Percentiles rank a stretch among this genome's conserved stretches.
phyloP scores from a whole-genome alignment of 2,797 vertebrate genomes.

The Poeciliopsis presidionis region DNA sequence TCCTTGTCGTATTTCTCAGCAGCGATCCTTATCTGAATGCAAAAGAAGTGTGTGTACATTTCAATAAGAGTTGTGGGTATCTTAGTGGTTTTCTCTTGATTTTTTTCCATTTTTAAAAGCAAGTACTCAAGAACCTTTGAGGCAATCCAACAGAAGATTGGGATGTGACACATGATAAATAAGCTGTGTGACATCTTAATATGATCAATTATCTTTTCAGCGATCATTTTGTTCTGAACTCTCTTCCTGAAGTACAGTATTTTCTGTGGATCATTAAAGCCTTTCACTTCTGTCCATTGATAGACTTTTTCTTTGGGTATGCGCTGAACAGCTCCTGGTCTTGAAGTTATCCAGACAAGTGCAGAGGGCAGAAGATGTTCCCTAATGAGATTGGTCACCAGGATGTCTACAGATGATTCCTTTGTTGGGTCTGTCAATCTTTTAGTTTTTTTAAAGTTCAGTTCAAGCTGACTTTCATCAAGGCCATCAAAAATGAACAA shows the following conservation, averaged over 20 bases:
- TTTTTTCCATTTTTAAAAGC: constrained; percentile 9
- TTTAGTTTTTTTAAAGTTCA: constrained; percentile 29
- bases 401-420: constrained; percentile 29
- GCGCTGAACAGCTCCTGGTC: constrained; percentile 41
- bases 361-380: constrained; percentile 38
- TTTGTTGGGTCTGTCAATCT: constrained; percentile 9
- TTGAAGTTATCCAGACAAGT: constrained; percentile 60
- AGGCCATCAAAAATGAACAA: constrained; percentile 62
- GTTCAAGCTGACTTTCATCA: constrained; percentile 46
- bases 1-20: constrained; percentile 22
- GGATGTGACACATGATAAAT: constrained; percentile 64
- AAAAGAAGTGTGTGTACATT: constrained; percentile 50
- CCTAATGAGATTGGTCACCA: constrained; percentile 53
- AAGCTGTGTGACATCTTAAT: constrained; percentile 44
- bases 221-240: constrained; percentile 17
- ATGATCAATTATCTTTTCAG: constrained; percentile 32
- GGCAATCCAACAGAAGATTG: constrained; percentile 63
- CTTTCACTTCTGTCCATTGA: constrained; percentile 51
- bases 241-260: constrained; percentile 45
- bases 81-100: background rate
- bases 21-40: constrained; percentile 28
- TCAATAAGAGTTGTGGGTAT: constrained; percentile 51
- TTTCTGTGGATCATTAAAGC: constrained; percentile 50
- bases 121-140: constrained; percentile 41
- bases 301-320: accelerated